Evolutionary conservation across 2,888 invertebrate species (phyloP).

Genomic region (Laspeyria flexula): DNA sequence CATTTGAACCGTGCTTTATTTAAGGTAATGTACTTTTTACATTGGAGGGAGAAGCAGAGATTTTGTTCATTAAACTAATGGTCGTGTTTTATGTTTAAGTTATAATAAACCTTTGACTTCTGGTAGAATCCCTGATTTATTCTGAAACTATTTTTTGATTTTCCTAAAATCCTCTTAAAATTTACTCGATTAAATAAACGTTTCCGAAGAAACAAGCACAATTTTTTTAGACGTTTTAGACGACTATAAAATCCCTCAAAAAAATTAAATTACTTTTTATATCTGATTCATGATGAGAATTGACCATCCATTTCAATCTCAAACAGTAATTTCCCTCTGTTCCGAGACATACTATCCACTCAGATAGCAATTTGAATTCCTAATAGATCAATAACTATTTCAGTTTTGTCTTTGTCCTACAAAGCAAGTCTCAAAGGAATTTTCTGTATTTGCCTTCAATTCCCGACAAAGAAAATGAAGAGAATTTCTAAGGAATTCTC

Average conservation of each 20-base stretch:
- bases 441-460: constrained; percentile 52
- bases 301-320: constrained; percentile 19
- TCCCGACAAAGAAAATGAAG: constrained; percentile 49
- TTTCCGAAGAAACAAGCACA: too few relatives aligned
- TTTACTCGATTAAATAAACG: too few relatives aligned
- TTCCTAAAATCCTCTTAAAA: too few relatives aligned
- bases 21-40: too few relatives aligned
- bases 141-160: too few relatives aligned
- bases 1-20: neutral
- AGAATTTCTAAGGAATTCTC: constrained; percentile 58
- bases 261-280: constrained; percentile 2
- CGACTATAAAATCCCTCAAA: too few relatives aligned
- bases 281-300: constrained; percentile 1
- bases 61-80: too few relatives aligned
- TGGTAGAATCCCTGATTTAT: too few relatives aligned
- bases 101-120: too few relatives aligned
- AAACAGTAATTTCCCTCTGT: constrained; percentile 27
- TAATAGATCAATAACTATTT: constrained; percentile 53
- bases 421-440: constrained; percentile 50
- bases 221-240: too few relatives aligned
- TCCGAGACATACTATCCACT: constrained; percentile 26
- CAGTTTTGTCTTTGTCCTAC: constrained; percentile 47
- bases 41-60: too few relatives aligned
- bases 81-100: too few relatives aligned
- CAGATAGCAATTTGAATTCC: constrained; percentile 51